These are phyloP conservation scores for Clarias laeviceps DNA, from an alignment of 2,797 vertebrate species.

Conservation along the genomic window DNA sequence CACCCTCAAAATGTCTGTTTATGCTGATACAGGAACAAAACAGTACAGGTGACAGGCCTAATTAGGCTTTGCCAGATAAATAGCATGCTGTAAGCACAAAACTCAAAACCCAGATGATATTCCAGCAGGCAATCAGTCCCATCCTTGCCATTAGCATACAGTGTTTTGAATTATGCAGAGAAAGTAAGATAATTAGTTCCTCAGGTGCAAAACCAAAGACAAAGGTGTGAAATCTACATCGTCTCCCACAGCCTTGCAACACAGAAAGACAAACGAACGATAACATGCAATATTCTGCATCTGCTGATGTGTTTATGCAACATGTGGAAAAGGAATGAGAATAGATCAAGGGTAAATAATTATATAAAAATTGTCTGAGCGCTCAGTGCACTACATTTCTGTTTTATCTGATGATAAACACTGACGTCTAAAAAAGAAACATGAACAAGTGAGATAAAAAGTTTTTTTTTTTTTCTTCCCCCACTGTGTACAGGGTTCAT, in stretches of 20 bases:
- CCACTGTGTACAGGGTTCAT: constrained; percentile 35
- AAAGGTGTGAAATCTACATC: constrained; percentile 41
- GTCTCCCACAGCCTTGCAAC: constrained; percentile 52
- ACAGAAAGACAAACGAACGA: neutral
- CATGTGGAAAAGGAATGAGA: constrained; percentile 19
- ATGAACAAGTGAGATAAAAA: constrained; percentile 13
- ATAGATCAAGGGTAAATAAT: constrained; percentile 29
- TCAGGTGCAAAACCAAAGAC: constrained; percentile 54
- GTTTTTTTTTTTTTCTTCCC: neutral
- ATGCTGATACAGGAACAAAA: constrained; percentile 44
- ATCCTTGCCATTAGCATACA: constrained; percentile 57
- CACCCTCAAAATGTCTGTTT: constrained; percentile 25
- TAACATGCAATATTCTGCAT: neutral
- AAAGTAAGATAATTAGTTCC: constrained; percentile 64
- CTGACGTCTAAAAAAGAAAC: constrained; percentile 19
- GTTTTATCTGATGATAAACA: constrained; percentile 26
- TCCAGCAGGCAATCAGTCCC: constrained; percentile 51
- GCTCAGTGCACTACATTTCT: constrained; percentile 11
- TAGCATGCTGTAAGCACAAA: constrained; percentile 52
- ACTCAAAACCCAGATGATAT: constrained; percentile 48
- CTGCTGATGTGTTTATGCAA: neutral
- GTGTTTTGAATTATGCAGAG: constrained; percentile 63
- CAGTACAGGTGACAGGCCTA: constrained; percentile 31
- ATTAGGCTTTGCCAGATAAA: constrained; percentile 50
- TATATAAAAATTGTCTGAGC: too few relatives aligned